Percentiles rank a stretch among this genome's conserved stretches.
These are phyloP conservation scores for Phasia obesa DNA, from an alignment of 2,888 invertebrate species.

Conservation along the genomic window DNA sequence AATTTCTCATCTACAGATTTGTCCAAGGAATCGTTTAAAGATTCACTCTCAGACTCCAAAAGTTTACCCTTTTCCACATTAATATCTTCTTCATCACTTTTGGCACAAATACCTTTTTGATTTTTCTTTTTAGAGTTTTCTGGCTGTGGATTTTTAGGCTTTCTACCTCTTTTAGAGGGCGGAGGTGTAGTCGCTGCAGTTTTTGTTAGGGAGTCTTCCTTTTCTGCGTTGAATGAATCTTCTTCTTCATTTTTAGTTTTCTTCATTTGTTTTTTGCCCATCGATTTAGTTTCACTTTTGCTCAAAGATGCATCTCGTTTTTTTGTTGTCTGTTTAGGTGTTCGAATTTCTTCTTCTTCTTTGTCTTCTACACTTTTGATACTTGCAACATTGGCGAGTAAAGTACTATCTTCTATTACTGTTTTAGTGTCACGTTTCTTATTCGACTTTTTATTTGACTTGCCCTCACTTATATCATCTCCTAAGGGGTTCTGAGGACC, in stretches of 20 bases:
- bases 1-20: slow-evolving; percentile 66
- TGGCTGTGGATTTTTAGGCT: slow-evolving; percentile 59
- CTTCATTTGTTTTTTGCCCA: slow-evolving; percentile 27
- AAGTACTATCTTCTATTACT: neutral
- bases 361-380: neutral
- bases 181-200: slow-evolving; percentile 31
- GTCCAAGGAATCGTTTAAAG: slow-evolving; percentile 6
- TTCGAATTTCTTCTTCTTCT: slow-evolving; percentile 28
- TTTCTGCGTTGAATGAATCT: neutral
- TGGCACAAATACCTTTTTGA: slow-evolving; percentile 12
- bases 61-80: slow-evolving; percentile 1
- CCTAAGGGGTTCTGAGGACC: neutral
- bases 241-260: slow-evolving; percentile 56
- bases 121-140: slow-evolving; percentile 56
- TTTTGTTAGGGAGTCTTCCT: slow-evolving; percentile 24
- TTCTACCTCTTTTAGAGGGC: slow-evolving; percentile 61
- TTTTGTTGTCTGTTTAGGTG: slow-evolving; percentile 43
- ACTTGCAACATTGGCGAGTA: neutral
- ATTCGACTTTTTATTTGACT: slow-evolving; percentile 9
- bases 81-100: slow-evolving; percentile 17
- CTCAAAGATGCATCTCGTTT: slow-evolving; percentile 48
- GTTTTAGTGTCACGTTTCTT: slow-evolving; percentile 29
- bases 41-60: slow-evolving; percentile 20
- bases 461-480: slow-evolving; percentile 2
- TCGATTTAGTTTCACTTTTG: slow-evolving; percentile 53